phyloP scores from a whole-genome alignment of 2,888 invertebrate species.

The Creontiades dilutus region DNA sequence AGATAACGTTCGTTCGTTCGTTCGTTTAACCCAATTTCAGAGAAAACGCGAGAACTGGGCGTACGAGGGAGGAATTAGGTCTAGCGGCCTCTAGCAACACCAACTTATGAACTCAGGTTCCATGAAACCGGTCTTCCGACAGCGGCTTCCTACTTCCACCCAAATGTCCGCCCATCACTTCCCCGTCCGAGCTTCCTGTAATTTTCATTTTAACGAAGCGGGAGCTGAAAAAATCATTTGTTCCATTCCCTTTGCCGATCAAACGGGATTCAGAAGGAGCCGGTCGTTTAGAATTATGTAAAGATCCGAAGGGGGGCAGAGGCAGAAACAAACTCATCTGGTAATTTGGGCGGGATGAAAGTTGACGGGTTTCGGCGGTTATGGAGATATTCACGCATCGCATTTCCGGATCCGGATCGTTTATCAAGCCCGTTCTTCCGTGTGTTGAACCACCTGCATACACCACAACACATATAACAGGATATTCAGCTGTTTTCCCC shows the following conservation, averaged over 20 bases:
- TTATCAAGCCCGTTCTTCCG: too few species aligned
- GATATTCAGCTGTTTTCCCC: too few species aligned
- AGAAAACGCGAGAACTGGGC: background rate
- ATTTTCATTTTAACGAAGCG: conserved; percentile 10
- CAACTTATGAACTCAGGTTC: background rate
- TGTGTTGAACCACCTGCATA: too few species aligned
- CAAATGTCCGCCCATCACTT: background rate
- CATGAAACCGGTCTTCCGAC: background rate
- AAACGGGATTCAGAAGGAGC: background rate
- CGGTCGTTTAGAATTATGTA: background rate
- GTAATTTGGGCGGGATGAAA: too few species aligned
- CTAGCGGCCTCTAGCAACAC: background rate
- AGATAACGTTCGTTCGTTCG: too few species aligned
- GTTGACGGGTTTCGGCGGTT: too few species aligned
- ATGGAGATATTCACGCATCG: too few species aligned
- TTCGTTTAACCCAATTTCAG: background rate
- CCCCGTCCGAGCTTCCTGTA: background rate
- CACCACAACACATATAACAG: too few species aligned
- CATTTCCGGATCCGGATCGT: too few species aligned
- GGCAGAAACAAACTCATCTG: too few species aligned
- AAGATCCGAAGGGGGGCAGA: background rate
- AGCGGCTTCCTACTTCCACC: background rate
- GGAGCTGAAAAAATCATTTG: background rate
- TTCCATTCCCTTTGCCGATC: background rate
- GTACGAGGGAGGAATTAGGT: background rate